Evolutionary conservation across 23 tunicate genomes (phyloP).

Genomic region (Halocynthia roretzi): DNA sequence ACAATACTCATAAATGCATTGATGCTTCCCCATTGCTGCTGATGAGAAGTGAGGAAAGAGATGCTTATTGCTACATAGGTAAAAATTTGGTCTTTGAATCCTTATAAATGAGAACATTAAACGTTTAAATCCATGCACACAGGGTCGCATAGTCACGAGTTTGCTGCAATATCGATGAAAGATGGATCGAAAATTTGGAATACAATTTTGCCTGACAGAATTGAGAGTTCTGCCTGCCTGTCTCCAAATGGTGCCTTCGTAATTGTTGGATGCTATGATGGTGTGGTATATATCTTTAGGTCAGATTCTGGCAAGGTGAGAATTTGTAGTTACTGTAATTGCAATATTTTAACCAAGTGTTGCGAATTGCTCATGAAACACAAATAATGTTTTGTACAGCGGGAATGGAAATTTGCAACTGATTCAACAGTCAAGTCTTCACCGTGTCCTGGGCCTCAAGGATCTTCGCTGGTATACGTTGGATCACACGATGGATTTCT

Average conservation of each 20-base stretch:
- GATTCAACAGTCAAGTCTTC: slow-evolving; percentile 81
- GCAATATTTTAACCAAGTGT: background rate
- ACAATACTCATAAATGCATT: slow-evolving; percentile 67
- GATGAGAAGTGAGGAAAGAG: background rate
- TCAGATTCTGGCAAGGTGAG: slow-evolving; percentile 40
- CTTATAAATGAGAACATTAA: background rate
- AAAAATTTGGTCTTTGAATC: background rate
- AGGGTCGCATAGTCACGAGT: slow-evolving; percentile 66
- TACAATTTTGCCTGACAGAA: slow-evolving; percentile 44
- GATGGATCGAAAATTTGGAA: slow-evolving; percentile 46
- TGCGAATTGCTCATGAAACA: background rate
- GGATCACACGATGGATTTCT: slow-evolving; percentile 85
- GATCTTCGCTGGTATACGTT: slow-evolving; percentile 26
- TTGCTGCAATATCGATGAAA: slow-evolving; percentile 25
- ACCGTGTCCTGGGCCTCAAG: slow-evolving; percentile 42
- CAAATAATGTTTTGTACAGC: slow-evolving; percentile 26
- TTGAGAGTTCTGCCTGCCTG: slow-evolving; percentile 81
- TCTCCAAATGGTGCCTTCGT: slow-evolving; percentile 34
- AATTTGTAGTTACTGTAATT: background rate
- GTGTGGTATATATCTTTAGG: slow-evolving; percentile 29
- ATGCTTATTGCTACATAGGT: slow-evolving; percentile 12
- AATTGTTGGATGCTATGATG: slow-evolving; percentile 81
- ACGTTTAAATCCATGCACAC: background rate
- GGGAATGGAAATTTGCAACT: slow-evolving; percentile 72
- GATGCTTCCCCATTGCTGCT: slow-evolving; percentile 83